Conservation (phyloP, 2,797 vertebrate species). For the Gallinago stenura region DNA sequence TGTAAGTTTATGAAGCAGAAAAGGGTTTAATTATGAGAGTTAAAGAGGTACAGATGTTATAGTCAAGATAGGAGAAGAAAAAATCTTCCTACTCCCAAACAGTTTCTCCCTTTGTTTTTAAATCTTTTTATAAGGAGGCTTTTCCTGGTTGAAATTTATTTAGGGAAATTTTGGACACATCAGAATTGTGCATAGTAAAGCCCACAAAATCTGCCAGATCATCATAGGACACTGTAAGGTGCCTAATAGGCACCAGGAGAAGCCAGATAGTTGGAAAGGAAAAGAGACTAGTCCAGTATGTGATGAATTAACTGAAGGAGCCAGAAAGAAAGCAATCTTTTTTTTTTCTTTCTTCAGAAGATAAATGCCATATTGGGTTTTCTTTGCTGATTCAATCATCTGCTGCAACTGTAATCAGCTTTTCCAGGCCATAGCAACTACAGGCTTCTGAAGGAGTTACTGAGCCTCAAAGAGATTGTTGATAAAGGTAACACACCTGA, state of each 20-base stretch:
- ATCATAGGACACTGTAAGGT: background rate
- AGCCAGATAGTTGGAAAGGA: background rate
- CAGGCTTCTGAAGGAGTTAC: background rate
- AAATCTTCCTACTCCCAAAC: background rate
- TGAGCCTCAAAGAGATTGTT: background rate
- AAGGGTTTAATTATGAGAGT: background rate
- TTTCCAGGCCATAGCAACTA: background rate
- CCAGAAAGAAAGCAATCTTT: background rate
- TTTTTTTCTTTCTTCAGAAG: background rate
- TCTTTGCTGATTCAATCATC: background rate
- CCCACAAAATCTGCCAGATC: background rate
- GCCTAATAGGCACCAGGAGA: background rate
- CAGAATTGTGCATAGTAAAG: background rate
- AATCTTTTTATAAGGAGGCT: background rate
- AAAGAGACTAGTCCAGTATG: background rate
- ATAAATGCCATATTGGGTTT: background rate
- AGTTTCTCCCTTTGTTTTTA: background rate
- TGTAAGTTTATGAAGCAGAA: background rate
- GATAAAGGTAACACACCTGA: slow-evolving; percentile 8
- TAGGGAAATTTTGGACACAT: background rate
- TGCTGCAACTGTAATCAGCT: background rate
- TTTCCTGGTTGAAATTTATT: background rate
- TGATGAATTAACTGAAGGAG: background rate
- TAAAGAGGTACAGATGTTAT: background rate
- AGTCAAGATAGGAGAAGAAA: background rate